Evolutionary conservation across 1,140 invertebrate species (phyloP).

Genomic region (Lineus longissimus): DNA sequence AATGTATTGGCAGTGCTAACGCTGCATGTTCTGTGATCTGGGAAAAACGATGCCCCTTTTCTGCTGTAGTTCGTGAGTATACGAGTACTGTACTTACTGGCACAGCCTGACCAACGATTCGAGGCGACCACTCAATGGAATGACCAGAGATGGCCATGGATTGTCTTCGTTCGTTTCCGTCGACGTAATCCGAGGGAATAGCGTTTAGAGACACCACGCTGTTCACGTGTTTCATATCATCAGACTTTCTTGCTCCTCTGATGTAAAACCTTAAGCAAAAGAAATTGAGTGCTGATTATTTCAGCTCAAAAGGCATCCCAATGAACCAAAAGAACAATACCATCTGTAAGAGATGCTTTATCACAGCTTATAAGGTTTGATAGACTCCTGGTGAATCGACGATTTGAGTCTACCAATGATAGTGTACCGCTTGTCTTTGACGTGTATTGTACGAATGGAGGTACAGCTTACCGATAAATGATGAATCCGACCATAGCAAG

Average conservation of each 20-base stretch:
- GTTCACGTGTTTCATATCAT: constrained; percentile 37
- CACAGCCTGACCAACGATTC: neutral
- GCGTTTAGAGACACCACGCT: constrained; percentile 46
- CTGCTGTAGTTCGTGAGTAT: too few species aligned
- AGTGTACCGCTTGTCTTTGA: too few species aligned
- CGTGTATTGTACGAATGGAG: too few species aligned
- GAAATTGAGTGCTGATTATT: constrained; percentile 17
- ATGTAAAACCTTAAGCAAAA: constrained; percentile 18
- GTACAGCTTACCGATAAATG: too few species aligned
- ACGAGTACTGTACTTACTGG: neutral
- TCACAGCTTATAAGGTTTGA: constrained; percentile 49
- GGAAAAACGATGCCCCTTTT: too few species aligned
- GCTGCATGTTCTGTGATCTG: too few species aligned
- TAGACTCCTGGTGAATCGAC: constrained; percentile 17
- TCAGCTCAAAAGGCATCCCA: constrained; percentile 15
- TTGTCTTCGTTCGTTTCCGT: constrained; percentile 19
- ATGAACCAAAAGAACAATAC: too few species aligned
- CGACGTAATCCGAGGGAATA: constrained; percentile 49
- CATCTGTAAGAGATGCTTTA: constrained; percentile 24
- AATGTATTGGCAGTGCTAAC: too few species aligned
- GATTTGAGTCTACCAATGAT: constrained; percentile 17
- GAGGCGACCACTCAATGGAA: neutral
- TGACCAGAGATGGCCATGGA: neutral
- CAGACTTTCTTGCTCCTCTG: constrained; percentile 18
- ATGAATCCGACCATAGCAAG: too few species aligned